Evolutionary conservation across 1,140 invertebrate genomes (phyloP), one percentile per base, ranked within the genome.

Genomic region (Drosophila baimaii): DNA sequence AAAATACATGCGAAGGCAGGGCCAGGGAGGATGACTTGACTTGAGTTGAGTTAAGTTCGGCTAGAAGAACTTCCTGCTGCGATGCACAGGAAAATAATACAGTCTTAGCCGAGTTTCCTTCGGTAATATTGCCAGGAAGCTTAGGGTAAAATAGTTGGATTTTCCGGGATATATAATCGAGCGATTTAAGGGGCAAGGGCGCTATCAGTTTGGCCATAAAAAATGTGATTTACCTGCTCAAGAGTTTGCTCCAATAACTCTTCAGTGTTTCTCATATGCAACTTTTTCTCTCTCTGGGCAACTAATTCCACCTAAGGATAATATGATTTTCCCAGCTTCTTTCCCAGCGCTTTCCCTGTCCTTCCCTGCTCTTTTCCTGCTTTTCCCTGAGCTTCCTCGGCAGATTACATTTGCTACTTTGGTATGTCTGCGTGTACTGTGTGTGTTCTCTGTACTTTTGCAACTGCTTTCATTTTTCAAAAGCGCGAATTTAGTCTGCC

Each of bases 401-500:
- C 65, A 82, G 79, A 83, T 86, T 86, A 79, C 68, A 66, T 79
- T 81, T 68, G 59, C 66, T 62, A 63, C 55, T 77, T 71, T 68
- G 57, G 71, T 62, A 75, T 58, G 75, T 69, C 68, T 44, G 65
- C 52, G 65, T 71, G 51, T 70, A 43, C 33, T 70, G 51, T 54
- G 31, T 54, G 31, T 54, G 31, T 54, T 54, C 21, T 31, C 44
- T 65, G 69, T 51, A 37, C 62, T 31, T 77, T 49, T 78, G 52
- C 47, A 61, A 64, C 37, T 55, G 64, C 71, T 65, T 88, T 71
- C 72, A 79, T 88, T 79, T 88, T 83, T 77, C 61, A 61, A 81
- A 78, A 78, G 76, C 76, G 80, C 81, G 74, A 85, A 33, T 76
- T 86, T 68, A 86, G 62, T 57, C 69, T 33, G 25, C 59, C 21